Base-by-base conservation (phyloP, 2,888 invertebrate species). In the Erynnis tages region DNA sequence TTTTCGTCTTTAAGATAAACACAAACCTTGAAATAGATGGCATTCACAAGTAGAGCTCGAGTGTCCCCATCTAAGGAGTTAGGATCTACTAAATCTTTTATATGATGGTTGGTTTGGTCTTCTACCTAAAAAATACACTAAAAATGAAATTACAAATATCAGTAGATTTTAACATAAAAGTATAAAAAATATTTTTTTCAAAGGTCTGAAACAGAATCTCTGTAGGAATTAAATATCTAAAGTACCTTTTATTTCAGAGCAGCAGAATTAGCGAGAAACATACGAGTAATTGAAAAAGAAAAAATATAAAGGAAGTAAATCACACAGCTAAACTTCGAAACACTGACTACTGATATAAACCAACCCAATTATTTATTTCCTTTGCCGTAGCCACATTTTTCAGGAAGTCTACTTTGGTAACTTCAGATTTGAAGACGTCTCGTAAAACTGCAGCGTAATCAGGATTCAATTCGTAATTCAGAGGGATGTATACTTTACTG, bases 21-120 rank as follows among this genome's bases (percentile, higher is more conserved):
- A 44, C 4, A 3, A 30, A 91, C 92, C 86, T 96, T 96, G 81
- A 97, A 97, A 72, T 96, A 96, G 35, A 97, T 92, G 0, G 96
- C 96, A 74, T 96, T 97, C 1, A 95, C 92, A 4, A 97, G 90
- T 1, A 97, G 91, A 56, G 94, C 81, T 32, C 91, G 84, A 0
- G 95, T 95, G 0, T 67, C 56, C 0, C 6, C 27, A 62, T 77
- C 64, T 1, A 96, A 67, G 55, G 84, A 73, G 14, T 77, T 84
- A 0, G 92, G 44, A 0, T 82, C 66, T 32, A 98, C 83, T 7
- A 98, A 86, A 60, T 86, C 63, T 56, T 85, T 82, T 54, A 88
- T 87, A 49, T 73, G 79, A 21, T 84, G 58, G 57, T 85, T 85
- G 1, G 88, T 89, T 54, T 85, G 70, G 0, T 75, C 69, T 72